phyloP scores from a whole-genome alignment of 2,113 vertebrate species.

The Marcusenius ussheri region DNA sequence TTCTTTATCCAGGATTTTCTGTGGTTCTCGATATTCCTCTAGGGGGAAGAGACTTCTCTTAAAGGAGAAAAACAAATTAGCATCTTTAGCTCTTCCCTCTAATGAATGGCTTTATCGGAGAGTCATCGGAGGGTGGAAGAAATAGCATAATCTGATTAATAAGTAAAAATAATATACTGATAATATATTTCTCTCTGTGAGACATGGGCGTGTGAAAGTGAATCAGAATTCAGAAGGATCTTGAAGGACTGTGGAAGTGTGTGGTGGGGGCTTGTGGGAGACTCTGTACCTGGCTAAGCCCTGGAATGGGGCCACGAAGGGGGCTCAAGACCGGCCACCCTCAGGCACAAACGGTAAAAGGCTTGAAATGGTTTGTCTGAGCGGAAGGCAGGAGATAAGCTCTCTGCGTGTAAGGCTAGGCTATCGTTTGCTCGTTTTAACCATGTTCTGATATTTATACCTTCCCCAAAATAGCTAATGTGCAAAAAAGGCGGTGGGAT shows the following conservation, averaged over 20 bases:
- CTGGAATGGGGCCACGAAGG: neutral
- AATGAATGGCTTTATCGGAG: constrained; percentile 42
- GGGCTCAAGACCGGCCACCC: neutral
- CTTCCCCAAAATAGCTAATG: neutral
- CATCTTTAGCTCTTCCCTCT: constrained; percentile 34
- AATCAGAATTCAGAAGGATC: neutral
- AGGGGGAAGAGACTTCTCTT: constrained; percentile 33
- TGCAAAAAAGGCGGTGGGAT: neutral
- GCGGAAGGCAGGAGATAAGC: neutral
- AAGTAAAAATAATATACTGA: neutral
- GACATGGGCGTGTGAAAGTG: neutral
- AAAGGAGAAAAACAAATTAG: constrained; percentile 53
- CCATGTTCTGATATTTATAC: neutral
- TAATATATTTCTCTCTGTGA: neutral
- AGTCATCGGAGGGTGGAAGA: constrained; percentile 33
- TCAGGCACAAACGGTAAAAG: neutral
- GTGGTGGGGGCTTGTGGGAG: neutral
- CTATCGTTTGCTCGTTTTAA: neutral
- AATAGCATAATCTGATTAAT: constrained; percentile 38
- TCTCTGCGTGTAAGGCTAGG: neutral
- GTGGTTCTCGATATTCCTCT: neutral
- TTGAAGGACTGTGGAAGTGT: neutral
- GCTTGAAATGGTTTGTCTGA: neutral
- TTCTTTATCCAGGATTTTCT: constrained; percentile 24
- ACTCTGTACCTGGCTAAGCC: neutral